Percentiles rank a stretch among this genome's conserved stretches.
Evolutionary conservation across 2,888 invertebrate species (phyloP).

Genomic region (Timandra comae): DNA sequence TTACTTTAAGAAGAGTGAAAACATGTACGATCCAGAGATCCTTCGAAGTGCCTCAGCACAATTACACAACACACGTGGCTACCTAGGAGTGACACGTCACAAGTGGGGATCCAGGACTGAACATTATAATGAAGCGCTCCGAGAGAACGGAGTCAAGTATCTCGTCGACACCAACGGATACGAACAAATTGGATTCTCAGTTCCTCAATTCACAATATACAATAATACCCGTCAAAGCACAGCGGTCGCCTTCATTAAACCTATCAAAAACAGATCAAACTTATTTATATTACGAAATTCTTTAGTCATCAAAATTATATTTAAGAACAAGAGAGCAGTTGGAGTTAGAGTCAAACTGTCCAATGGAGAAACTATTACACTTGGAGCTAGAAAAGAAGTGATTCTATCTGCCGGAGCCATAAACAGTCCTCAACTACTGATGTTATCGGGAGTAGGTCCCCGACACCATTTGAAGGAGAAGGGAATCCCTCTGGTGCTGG

Average conservation of each 20-base stretch:
- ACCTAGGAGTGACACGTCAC: constrained; percentile 17
- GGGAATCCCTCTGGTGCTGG: constrained; percentile 34
- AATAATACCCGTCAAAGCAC: constrained; percentile 14
- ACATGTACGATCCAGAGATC: constrained; percentile 13
- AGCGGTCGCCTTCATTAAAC: constrained; percentile 10
- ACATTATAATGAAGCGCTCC: constrained; percentile 33
- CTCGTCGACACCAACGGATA: constrained; percentile 28
- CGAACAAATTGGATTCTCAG: constrained; percentile 28
- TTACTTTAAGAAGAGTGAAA: constrained; percentile 34
- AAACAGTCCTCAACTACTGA: constrained; percentile 52
- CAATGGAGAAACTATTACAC: constrained; percentile 4
- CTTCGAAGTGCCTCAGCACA: constrained; percentile 13
- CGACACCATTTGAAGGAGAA: constrained; percentile 30
- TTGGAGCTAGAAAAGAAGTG: constrained; percentile 38
- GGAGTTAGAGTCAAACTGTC: constrained; percentile 8
- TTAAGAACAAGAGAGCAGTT: constrained; percentile 11
- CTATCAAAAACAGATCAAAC: constrained; percentile 8
- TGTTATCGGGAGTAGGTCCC: constrained; percentile 60
- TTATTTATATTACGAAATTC: constrained; percentile 7
- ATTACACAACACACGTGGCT: constrained; percentile 19
- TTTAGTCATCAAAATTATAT: constrained; percentile 10
- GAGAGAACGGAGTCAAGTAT: constrained; percentile 44
- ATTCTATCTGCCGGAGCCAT: constrained; percentile 52
- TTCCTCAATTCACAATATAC: constrained; percentile 4
- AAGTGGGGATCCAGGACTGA: constrained; percentile 7